Evolutionary conservation across 1,140 invertebrate species (phyloP).

Genomic region (Nautilus pompilius): DNA sequence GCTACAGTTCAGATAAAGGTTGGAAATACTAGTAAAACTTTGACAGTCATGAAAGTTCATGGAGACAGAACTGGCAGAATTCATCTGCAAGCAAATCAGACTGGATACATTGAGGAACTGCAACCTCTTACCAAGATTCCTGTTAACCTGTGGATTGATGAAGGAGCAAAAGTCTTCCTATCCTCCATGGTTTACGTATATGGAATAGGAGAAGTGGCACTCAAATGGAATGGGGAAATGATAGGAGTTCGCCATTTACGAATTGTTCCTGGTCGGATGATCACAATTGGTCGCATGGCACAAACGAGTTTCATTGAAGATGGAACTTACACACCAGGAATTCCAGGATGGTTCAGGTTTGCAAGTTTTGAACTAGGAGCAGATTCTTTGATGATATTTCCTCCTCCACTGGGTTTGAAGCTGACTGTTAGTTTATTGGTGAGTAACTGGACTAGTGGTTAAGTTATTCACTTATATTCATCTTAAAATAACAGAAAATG

Average conservation of each 20-base stretch:
- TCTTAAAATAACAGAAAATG: background rate
- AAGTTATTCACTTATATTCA: no score
- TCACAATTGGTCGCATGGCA: constrained; percentile 29
- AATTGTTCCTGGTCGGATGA: constrained; percentile 33
- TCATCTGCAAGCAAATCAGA: constrained; percentile 26
- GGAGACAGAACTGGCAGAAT: constrained; percentile 35
- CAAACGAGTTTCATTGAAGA: constrained; percentile 26
- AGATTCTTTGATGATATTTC: constrained; percentile 28
- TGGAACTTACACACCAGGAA: constrained; percentile 17
- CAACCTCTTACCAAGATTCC: constrained; percentile 28
- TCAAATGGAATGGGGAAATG: constrained; percentile 41
- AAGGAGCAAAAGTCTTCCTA: constrained; percentile 23
- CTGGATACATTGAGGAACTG: constrained; percentile 25
- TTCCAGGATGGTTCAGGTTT: constrained; percentile 33
- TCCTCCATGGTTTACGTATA: constrained; percentile 36
- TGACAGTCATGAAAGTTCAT: constrained; percentile 25
- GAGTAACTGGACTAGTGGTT: no score
- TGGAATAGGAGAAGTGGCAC: constrained; percentile 34
- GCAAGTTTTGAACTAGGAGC: constrained; percentile 35
- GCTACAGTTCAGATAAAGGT: constrained; percentile 29
- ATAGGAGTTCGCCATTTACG: constrained; percentile 36
- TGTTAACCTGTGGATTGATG: constrained; percentile 37
- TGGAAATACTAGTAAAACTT: constrained; percentile 10
- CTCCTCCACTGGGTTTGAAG: constrained; percentile 33
- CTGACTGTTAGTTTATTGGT: constrained; percentile 40